A percentile compares a stretch with the other conserved stretches of the same genome.
Evolutionary conservation across 2,888 invertebrate genomes (phyloP).

Genomic region (Trisateles emortualis): DNA sequence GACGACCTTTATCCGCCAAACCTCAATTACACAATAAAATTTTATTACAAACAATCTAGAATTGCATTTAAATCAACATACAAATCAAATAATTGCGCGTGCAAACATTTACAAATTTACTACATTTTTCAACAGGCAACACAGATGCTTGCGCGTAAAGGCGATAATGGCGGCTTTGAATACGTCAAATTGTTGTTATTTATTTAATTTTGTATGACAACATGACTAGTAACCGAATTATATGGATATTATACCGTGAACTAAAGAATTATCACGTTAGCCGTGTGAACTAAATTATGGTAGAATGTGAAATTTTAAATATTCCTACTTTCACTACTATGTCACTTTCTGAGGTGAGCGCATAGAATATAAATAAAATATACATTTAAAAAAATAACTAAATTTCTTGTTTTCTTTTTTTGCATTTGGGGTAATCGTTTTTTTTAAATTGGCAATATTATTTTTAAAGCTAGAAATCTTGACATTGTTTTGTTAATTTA

Average conservation of each 20-base stretch:
- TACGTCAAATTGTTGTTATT: constrained; percentile 27
- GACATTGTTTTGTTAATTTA: constrained; percentile 12
- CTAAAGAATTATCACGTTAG: constrained; percentile 67
- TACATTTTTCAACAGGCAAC: constrained; percentile 11
- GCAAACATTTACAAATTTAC: constrained; percentile 26
- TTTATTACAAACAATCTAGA: constrained; percentile 39
- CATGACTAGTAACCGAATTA: constrained; percentile 63
- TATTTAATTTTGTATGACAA: constrained; percentile 62
- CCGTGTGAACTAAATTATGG: constrained; percentile 70
- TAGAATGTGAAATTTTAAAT: constrained; percentile 61
- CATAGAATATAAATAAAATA: constrained; percentile 44
- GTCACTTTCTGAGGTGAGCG: constrained; percentile 63
- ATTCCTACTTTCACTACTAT: constrained; percentile 70
- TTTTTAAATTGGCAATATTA: constrained; percentile 30
- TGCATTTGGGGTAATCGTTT: constrained; percentile 35
- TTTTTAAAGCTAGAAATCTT: constrained; percentile 9
- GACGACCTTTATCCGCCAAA: constrained; percentile 30
- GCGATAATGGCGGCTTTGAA: constrained; percentile 23
- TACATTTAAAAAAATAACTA: constrained; percentile 49
- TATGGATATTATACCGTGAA: constrained; percentile 64
- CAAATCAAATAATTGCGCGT: constrained; percentile 56
- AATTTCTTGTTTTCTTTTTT: constrained; percentile 52
- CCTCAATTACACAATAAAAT: constrained; percentile 37
- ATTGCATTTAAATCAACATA: constrained; percentile 44
- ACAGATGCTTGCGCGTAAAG: constrained; percentile 20